Evolutionary conservation across 2,113 vertebrate genomes (phyloP).

Genomic region (Corythornis vintsioides): DNA sequence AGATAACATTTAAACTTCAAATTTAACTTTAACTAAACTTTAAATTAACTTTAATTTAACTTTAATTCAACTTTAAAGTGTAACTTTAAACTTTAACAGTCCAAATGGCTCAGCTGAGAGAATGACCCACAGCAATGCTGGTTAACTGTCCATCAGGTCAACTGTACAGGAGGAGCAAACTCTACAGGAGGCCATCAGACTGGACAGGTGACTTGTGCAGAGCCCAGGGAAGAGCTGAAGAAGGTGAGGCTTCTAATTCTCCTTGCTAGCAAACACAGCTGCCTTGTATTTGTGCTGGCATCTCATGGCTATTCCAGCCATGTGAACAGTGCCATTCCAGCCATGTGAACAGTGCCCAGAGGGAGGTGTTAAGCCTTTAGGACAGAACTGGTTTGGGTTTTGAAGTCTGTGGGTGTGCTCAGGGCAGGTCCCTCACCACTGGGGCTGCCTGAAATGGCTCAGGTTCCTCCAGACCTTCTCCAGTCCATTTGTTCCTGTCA

Average conservation of each 20-base stretch:
- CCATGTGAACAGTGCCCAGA: background rate
- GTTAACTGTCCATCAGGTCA: background rate
- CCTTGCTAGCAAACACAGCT: background rate
- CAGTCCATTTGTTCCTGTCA: slow-evolving; percentile 28
- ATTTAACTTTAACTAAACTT: too few relatives aligned
- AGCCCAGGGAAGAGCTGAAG: background rate
- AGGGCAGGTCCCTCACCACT: background rate
- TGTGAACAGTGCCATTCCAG: background rate
- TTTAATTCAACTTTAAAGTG: too few relatives aligned
- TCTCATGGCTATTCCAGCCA: background rate
- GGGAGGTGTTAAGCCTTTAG: background rate
- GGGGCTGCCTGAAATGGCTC: background rate
- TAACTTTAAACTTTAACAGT: background rate
- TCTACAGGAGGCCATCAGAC: too few relatives aligned
- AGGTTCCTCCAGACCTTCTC: slow-evolving; percentile 11
- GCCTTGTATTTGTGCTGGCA: background rate
- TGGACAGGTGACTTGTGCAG: background rate
- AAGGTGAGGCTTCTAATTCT: background rate
- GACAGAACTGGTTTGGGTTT: background rate
- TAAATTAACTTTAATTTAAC: too few relatives aligned
- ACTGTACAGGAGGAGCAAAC: background rate
- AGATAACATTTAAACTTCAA: background rate
- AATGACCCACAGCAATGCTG: background rate
- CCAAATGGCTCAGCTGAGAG: background rate
- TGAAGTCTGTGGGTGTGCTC: background rate